A percentile compares a stretch with the other conserved stretches of the same genome.
Conservation (phyloP, 2,113 vertebrate species). For the Callaeas wilsoni region DNA sequence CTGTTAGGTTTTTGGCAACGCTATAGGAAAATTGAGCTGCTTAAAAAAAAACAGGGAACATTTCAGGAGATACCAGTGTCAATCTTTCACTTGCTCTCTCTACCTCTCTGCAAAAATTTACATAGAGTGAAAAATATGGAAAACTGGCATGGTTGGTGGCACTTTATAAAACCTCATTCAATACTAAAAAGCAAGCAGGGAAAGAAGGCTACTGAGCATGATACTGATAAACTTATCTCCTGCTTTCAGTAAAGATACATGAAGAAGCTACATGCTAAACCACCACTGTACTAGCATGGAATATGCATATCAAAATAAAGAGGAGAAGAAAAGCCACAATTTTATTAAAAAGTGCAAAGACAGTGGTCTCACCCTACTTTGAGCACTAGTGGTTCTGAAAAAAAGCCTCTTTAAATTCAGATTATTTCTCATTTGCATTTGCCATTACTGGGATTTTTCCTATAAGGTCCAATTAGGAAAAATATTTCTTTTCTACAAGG, state of each 20-base stretch:
- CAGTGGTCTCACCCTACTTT: neutral
- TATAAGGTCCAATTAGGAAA: slow-evolving; percentile 63
- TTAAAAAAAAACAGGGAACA: neutral
- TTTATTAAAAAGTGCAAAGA: slow-evolving; percentile 7
- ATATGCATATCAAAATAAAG: neutral
- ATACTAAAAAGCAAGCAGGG: neutral
- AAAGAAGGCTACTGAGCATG: neutral
- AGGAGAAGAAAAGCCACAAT: neutral
- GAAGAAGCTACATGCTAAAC: neutral
- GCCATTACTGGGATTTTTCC: slow-evolving; percentile 22
- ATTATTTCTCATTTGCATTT: slow-evolving; percentile 59
- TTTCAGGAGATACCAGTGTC: slow-evolving; percentile 40
- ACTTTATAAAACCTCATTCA: slow-evolving; percentile 10
- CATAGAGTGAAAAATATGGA: slow-evolving; percentile 8
- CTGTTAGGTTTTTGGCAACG: slow-evolving; percentile 5
- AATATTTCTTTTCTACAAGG: slow-evolving; percentile 56
- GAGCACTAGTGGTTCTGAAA: neutral
- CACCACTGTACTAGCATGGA: neutral
- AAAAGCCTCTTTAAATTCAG: slow-evolving; percentile 26
- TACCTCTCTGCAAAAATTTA: slow-evolving; percentile 32
- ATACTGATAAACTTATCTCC: slow-evolving; percentile 10
- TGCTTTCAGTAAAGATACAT: neutral
- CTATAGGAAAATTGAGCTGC: slow-evolving; percentile 23
- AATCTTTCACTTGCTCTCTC: slow-evolving; percentile 11
- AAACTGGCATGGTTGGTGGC: neutral